Evolutionary conservation across 2,113 vertebrate species (phyloP).

Genomic region (Trochalopteron elliotii): DNA sequence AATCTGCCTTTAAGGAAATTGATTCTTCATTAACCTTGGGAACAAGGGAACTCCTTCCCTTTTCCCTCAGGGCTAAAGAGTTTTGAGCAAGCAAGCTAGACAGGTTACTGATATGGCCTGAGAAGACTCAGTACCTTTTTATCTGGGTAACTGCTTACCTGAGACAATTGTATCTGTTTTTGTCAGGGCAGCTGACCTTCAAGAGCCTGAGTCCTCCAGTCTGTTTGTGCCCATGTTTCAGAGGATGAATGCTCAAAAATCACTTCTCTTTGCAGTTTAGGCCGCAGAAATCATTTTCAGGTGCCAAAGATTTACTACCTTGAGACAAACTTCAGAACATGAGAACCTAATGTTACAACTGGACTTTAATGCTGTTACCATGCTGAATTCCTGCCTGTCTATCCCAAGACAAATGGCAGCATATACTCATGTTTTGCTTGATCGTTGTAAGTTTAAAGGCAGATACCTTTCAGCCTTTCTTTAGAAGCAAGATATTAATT

Average conservation of each 20-base stretch:
- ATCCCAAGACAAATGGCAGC: neutral
- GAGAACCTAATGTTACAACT: neutral
- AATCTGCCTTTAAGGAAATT: neutral
- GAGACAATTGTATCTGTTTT: neutral
- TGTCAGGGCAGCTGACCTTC: neutral
- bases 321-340: neutral
- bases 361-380: neutral
- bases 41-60: neutral
- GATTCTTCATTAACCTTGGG: neutral
- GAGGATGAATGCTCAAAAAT: neutral
- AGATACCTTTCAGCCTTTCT: neutral
- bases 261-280: neutral
- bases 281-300: neutral
- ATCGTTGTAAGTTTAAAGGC: neutral
- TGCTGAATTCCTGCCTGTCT: neutral
- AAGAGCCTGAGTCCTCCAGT: neutral
- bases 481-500: neutral
- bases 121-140: neutral
- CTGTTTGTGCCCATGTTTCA: neutral
- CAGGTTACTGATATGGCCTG: fast-evolving
- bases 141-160: neutral
- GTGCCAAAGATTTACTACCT: neutral
- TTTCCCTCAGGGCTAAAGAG: neutral
- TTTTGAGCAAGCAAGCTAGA: neutral
- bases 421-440: neutral